These are phyloP conservation scores for Harpagoxenus sublaevis DNA, from an alignment of 2,888 invertebrate genomes.

Conservation along the genomic window DNA sequence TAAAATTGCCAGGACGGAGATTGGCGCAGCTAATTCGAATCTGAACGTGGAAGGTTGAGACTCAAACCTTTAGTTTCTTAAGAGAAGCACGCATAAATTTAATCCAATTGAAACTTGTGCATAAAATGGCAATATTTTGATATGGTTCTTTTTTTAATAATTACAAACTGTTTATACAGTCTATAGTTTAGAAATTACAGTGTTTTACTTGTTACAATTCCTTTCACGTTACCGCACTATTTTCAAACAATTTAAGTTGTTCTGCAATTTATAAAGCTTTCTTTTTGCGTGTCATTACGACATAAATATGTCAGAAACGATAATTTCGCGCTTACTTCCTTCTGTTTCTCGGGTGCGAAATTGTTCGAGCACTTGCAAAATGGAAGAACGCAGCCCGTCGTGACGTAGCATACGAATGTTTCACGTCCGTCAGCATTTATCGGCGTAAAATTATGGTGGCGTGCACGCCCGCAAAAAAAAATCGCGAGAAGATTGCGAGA, in stretches of 20 bases:
- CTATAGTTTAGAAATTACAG: not conserved
- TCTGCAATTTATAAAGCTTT: slow-evolving; percentile 1
- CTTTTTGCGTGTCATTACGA: not conserved
- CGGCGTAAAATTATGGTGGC: slow-evolving; percentile 12
- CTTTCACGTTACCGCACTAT: not conserved
- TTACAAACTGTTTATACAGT: not conserved
- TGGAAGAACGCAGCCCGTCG: not conserved
- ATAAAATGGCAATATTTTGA: not conserved
- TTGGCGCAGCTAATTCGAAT: not conserved
- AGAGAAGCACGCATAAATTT: not conserved
- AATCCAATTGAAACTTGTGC: not conserved
- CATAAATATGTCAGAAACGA: not conserved
- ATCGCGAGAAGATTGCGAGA: not conserved
- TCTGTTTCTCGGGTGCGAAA: not conserved
- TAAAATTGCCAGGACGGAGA: not conserved
- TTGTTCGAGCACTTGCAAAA: slow-evolving; percentile 11
- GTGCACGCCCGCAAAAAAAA: slow-evolving; percentile 12
- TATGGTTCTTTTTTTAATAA: not conserved
- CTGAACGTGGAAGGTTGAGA: not conserved
- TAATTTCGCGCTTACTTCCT: not conserved
- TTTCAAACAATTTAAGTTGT: not conserved
- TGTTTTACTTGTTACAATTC: not conserved
- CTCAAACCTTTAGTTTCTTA: not conserved
- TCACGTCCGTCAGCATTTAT: slow-evolving; percentile 42
- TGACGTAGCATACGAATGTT: slow-evolving; percentile 12